Conservation (phyloP, 2,113 vertebrate species). For the Excalfactoria chinensis region DNA sequence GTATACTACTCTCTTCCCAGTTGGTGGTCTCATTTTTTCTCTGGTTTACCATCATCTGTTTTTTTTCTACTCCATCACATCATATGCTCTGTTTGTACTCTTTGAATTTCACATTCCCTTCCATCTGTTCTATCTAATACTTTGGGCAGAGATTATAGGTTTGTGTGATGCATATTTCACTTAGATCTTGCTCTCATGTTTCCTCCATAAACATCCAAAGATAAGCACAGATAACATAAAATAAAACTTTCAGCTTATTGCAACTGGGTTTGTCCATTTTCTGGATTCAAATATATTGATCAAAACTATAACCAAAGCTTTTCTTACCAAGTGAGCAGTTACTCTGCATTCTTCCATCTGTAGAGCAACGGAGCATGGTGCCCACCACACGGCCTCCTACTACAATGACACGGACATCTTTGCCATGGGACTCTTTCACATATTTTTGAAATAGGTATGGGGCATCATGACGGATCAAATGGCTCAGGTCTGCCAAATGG, state of each 20-base stretch:
- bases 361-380: slow-evolving; percentile 86
- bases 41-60: background rate
- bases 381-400: slow-evolving; percentile 85
- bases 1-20: background rate
- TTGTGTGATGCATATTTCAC: background rate
- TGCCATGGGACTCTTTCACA: slow-evolving; percentile 83
- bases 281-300: background rate
- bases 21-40: background rate
- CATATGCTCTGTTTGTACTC: background rate
- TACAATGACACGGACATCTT: slow-evolving; percentile 85
- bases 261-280: background rate
- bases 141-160: background rate
- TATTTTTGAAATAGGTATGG: slow-evolving; percentile 87
- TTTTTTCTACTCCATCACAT: background rate
- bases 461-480: slow-evolving; percentile 85
- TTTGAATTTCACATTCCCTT: background rate
- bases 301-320: background rate
- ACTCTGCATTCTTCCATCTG: slow-evolving; percentile 86
- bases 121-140: background rate
- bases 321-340: slow-evolving; percentile 85
- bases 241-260: background rate
- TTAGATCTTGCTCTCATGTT: background rate
- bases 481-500: slow-evolving; percentile 84
- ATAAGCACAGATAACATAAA: background rate
- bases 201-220: background rate